Base-by-base conservation (phyloP, 2,113 vertebrate genomes). In the Peromyscus maniculatus region DNA sequence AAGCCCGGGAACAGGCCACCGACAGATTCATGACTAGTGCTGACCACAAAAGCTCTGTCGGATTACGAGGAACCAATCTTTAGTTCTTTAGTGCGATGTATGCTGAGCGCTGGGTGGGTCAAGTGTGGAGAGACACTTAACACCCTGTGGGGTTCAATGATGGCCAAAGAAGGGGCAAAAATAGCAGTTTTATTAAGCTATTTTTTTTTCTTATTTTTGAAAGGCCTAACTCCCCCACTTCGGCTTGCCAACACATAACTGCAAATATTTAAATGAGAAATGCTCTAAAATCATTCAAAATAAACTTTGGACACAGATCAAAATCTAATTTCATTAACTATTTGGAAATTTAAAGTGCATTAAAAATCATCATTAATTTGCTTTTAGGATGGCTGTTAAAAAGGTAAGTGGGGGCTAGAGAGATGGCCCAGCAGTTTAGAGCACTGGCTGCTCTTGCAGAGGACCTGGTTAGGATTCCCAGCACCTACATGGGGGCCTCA, bases 261-360 rank as follows among this genome's bases (percentile, higher is more conserved):
- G 52, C 78, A 89, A 67, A 69, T 57, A 86, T 94, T 94, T 77
- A 89, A 94, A 92, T 57, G 3, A 87, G 62, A 33, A 43, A n/a
- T 52, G 62, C 7, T 91, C 93, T 91, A 93, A 91, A 96, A 89
- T 93, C 94, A 94, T 28, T 43, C 59, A 83, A 59, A 95, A 55
- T 66, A 67, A 91, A 3, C 89, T 96, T 98, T 96, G 89, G 96
- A 97, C 97, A 96, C 49, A 89, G 87, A 96, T 93, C 77, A 93
- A 77, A 97, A 97, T 97, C 96, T 95, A 89, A 66, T 69, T 66
- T 71, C 91, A 55, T 89, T 69, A 82, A 97, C 96, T 97, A 95
- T 91, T 98, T 96, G 92, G 95, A 97, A 97, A 97, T 97, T 96
- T 89, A 91, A 97, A 91, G 96, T 97, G 96, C n/a, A 59, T 31